These are phyloP conservation scores for Thymallus thymallus DNA, from an alignment of 2,113 vertebrate species.

Conservation along the genomic window DNA sequence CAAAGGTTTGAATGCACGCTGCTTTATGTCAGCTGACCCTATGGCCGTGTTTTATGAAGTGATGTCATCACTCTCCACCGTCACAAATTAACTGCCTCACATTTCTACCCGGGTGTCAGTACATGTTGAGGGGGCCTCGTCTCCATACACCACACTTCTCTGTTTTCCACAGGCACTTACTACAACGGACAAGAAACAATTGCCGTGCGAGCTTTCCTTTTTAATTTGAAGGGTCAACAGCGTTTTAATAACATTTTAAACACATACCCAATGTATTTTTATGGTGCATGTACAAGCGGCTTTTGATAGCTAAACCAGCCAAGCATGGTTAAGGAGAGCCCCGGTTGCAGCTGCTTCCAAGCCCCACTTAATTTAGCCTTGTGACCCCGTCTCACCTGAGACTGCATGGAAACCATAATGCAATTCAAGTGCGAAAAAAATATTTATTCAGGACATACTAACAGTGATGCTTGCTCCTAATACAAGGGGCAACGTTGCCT, in stretches of 20 bases:
- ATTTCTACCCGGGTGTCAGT: constrained; percentile 64
- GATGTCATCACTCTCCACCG: constrained; percentile 68
- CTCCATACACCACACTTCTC: constrained; percentile 43
- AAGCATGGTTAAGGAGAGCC: constrained; percentile 98
- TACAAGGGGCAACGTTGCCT: constrained; percentile 74
- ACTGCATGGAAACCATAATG: constrained; percentile 95
- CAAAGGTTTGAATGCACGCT: constrained; percentile 44
- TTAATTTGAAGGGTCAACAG: constrained; percentile 90
- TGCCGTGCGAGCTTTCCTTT: constrained; percentile 87
- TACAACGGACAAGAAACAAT: constrained; percentile 79
- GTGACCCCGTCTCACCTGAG: constrained; percentile 97
- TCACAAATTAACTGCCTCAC: constrained; percentile 69
- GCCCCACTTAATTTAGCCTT: constrained; percentile 94
- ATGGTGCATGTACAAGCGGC: constrained; percentile 92
- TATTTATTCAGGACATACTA: constrained; percentile 91
- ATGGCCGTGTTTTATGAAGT: constrained; percentile 57
- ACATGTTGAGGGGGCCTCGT: constrained; percentile 66
- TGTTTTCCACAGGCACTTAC: constrained; percentile 30
- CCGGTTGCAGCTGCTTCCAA: constrained; percentile 94
- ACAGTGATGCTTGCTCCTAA: constrained; percentile 83
- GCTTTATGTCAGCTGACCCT: constrained; percentile 59
- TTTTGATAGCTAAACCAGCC: constrained; percentile 98
- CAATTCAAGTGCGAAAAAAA: constrained; percentile 95
- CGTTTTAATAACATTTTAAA: constrained; percentile 93
- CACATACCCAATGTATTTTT: constrained; percentile 90